Conservation (phyloP, 2,888 invertebrate genomes). For the Synergus gifuensis region DNA sequence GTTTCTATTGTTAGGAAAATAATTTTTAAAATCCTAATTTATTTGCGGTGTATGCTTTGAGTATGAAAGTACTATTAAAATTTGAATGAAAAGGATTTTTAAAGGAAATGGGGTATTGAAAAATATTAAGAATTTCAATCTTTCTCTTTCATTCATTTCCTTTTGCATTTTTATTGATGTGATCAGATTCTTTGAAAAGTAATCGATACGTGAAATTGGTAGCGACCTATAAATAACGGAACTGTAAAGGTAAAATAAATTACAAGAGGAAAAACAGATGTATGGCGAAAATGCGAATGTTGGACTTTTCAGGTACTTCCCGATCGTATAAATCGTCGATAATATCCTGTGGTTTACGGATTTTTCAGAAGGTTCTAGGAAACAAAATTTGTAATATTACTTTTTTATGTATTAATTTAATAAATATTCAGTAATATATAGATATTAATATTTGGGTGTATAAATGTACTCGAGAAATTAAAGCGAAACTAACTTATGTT, state of each 20-base stretch:
- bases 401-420: background rate
- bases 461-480: background rate
- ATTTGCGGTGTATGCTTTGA: no score
- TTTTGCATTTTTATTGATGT: background rate
- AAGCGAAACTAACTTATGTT: slow-evolving; percentile 2
- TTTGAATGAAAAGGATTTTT: background rate
- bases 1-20: background rate
- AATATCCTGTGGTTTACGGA: no score
- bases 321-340: background rate
- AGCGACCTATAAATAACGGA: slow-evolving; percentile 18
- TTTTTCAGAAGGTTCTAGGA: no score
- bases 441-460: background rate
- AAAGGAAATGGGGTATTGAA: background rate
- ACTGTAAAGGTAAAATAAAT: slow-evolving; percentile 1
- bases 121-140: background rate
- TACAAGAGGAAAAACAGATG: background rate
- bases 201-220: slow-evolving; percentile 10
- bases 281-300: background rate
- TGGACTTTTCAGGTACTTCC: background rate
- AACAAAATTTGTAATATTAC: background rate
- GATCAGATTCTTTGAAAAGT: slow-evolving; percentile 16
- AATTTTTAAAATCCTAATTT: no score
- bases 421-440: background rate
- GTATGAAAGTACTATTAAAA: background rate
- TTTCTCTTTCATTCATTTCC: background rate